Conservation (phyloP, 2,797 vertebrate genomes). For the Crocidura indochinensis region DNA sequence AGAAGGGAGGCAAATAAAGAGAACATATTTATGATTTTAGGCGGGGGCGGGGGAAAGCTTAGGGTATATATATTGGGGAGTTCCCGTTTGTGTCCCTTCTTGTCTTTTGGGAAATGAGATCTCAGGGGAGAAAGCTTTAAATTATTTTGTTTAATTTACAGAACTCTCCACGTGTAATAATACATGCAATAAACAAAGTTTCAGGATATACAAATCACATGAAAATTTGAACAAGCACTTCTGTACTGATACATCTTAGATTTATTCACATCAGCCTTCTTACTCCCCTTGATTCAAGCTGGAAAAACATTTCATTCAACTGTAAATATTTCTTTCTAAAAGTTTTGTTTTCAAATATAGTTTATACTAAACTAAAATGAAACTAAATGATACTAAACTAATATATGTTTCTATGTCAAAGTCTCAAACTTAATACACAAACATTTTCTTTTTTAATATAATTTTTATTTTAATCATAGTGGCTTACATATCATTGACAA, state of each 20-base stretch:
- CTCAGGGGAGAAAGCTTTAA: neutral
- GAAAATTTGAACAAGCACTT: neutral
- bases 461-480: too few relatives aligned
- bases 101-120: neutral
- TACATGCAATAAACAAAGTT: neutral
- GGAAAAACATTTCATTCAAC: neutral
- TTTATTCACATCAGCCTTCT: neutral
- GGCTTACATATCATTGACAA: too few relatives aligned
- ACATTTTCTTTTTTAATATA: too few relatives aligned
- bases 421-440: neutral
- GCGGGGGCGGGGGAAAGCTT: too few relatives aligned
- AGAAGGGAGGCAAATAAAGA: slow-evolving; percentile 52
- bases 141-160: neutral
- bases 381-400: slow-evolving; percentile 15
- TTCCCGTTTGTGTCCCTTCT: neutral
- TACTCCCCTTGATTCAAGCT: neutral
- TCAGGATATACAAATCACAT: neutral
- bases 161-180: neutral
- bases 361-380: neutral
- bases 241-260: neutral
- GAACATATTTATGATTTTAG: slow-evolving; percentile 55
- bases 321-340: slow-evolving; percentile 31
- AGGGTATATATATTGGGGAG: neutral
- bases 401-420: neutral
- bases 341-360: too few relatives aligned